Percentiles rank a stretch among this genome's conserved stretches.
These are phyloP conservation scores for Rattus rattus DNA, from an alignment of 2,113 vertebrate species.

Conservation along the genomic window DNA sequence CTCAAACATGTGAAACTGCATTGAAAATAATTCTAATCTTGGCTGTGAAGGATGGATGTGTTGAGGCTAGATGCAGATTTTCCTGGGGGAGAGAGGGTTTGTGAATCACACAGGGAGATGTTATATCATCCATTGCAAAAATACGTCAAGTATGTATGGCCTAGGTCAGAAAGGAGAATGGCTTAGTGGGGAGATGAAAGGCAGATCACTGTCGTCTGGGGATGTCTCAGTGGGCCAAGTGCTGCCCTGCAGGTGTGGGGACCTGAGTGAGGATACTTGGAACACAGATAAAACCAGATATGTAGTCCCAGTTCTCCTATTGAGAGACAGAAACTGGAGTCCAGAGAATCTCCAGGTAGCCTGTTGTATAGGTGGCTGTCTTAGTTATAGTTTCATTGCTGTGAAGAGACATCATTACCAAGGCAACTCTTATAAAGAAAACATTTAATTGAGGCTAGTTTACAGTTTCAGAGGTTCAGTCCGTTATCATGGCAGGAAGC, in stretches of 20 bases:
- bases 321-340: background rate
- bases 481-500: too few species aligned
- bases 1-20: slow-evolving; percentile 75
- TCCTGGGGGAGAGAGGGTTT: slow-evolving; percentile 16
- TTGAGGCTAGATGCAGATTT: slow-evolving; percentile 19
- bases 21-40: slow-evolving; percentile 74
- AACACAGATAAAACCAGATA: background rate
- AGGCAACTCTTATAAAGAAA: too few species aligned
- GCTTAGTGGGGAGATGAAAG: background rate
- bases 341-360: too few species aligned
- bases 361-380: too few species aligned
- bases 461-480: too few species aligned
- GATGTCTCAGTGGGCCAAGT: background rate
- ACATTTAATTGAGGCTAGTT: too few species aligned
- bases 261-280: background rate
- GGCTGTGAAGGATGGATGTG: slow-evolving; percentile 33
- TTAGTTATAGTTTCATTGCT: too few species aligned
- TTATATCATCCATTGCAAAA: background rate
- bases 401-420: too few species aligned
- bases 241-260: background rate
- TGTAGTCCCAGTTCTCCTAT: background rate
- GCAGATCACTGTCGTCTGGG: background rate
- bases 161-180: background rate
- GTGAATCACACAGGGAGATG: background rate
- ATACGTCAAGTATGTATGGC: too few species aligned